A percentile compares a stretch with the other conserved stretches of the same genome.
phyloP scores from a whole-genome alignment of 2,797 vertebrate genomes.

The Ciconia nigra region DNA sequence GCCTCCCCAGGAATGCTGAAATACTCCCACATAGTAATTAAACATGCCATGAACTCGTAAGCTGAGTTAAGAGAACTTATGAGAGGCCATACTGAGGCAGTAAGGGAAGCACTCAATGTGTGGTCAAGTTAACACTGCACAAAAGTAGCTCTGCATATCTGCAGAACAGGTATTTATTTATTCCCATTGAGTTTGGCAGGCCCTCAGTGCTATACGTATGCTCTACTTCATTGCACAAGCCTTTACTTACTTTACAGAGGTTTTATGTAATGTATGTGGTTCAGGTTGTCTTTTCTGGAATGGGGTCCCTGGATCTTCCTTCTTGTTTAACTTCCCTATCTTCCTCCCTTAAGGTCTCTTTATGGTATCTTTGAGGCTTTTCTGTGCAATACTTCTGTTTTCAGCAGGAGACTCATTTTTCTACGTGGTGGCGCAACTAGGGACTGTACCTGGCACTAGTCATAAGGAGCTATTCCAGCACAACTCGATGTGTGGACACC shows the following conservation, averaged over 20 bases:
- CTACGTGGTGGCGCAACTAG: background rate
- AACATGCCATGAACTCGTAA: background rate
- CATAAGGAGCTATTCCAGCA: background rate
- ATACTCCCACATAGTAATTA: background rate
- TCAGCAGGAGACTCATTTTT: background rate
- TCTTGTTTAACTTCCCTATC: background rate
- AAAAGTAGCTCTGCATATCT: background rate
- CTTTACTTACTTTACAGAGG: constrained; percentile 14
- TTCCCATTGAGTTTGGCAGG: background rate
- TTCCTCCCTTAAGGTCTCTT: background rate
- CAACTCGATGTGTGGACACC: background rate
- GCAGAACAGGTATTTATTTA: constrained; percentile 9
- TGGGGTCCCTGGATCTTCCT: background rate
- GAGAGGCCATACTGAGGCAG: background rate
- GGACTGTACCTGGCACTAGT: background rate
- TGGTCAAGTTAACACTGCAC: background rate
- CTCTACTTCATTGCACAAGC: background rate
- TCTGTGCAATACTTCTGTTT: background rate
- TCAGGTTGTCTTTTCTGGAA: background rate
- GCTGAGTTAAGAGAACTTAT: background rate
- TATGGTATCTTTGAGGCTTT: background rate
- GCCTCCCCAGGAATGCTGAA: background rate
- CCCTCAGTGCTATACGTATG: background rate
- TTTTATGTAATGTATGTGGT: background rate
- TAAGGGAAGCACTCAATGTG: background rate